Evolutionary conservation across 1,140 invertebrate species (phyloP).

Genomic region (Leptinotarsa defecta): DNA sequence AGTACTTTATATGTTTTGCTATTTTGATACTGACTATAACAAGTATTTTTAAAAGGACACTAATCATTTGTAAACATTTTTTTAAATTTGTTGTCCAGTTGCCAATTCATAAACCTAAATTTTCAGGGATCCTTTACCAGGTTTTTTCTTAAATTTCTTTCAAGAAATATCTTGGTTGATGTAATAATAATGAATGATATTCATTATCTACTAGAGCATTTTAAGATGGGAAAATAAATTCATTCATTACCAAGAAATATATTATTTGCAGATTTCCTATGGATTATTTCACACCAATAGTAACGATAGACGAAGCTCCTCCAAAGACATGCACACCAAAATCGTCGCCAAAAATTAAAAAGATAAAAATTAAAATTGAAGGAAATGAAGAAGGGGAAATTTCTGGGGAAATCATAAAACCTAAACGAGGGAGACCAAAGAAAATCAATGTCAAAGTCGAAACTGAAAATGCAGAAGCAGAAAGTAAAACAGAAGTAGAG

Average conservation of each 20-base stretch:
- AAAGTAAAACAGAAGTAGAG: background rate
- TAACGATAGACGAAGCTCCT: slow-evolving; percentile 36
- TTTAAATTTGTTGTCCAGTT: no score
- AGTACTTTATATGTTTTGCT: no score
- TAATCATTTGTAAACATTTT: no score
- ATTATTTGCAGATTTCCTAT: slow-evolving; percentile 36
- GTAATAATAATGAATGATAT: background rate
- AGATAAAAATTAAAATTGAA: slow-evolving; percentile 32
- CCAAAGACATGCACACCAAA: slow-evolving; percentile 13
- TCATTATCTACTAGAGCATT: background rate
- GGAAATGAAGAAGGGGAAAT: slow-evolving; percentile 22
- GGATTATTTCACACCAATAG: slow-evolving; percentile 41
- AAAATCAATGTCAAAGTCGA: slow-evolving; percentile 25
- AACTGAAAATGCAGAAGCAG: background rate
- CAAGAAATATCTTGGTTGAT: background rate
- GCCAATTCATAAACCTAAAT: no score
- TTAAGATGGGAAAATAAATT: background rate
- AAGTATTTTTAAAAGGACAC: no score
- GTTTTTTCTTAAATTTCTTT: background rate
- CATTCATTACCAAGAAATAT: background rate
- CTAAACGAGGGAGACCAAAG: slow-evolving; percentile 40
- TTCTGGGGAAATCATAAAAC: slow-evolving; percentile 22
- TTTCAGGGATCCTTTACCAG: background rate
- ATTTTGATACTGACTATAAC: no score
- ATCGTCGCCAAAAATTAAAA: slow-evolving; percentile 23